Evolutionary conservation across 2,888 invertebrate genomes (phyloP).

Genomic region (Tipula confusa): DNA sequence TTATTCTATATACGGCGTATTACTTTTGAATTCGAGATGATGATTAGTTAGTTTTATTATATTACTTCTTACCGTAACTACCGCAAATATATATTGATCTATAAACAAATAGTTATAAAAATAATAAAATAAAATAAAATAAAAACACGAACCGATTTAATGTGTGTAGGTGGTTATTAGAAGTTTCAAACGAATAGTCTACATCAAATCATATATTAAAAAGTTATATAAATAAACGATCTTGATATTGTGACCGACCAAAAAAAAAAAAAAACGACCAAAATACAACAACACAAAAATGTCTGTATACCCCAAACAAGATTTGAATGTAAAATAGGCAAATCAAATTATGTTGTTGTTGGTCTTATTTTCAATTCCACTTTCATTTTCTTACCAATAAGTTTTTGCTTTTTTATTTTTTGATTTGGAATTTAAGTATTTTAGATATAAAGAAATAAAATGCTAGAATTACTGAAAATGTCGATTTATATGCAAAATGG

Average conservation of each 20-base stretch:
- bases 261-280: not conserved
- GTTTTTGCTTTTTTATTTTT: not conserved
- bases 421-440: not conserved
- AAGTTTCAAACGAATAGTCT: not conserved
- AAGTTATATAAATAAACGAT: not conserved
- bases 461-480: not conserved
- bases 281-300: no score
- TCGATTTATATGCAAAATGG: not conserved
- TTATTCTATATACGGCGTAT: not conserved
- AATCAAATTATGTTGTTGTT: not conserved
- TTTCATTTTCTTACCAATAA: not conserved
- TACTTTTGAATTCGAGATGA: not conserved
- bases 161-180: not conserved
- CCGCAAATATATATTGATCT: not conserved
- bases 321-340: not conserved
- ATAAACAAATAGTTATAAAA: no score
- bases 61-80: not conserved
- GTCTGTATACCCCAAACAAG: no score
- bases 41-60: not conserved
- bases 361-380: not conserved
- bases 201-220: not conserved
- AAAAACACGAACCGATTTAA: not conserved
- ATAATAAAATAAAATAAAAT: no score
- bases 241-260: not conserved
- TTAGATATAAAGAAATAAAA: not conserved